Base-by-base conservation (phyloP, 2,888 invertebrate genomes). In the Phytoseiulus persimilis region DNA sequence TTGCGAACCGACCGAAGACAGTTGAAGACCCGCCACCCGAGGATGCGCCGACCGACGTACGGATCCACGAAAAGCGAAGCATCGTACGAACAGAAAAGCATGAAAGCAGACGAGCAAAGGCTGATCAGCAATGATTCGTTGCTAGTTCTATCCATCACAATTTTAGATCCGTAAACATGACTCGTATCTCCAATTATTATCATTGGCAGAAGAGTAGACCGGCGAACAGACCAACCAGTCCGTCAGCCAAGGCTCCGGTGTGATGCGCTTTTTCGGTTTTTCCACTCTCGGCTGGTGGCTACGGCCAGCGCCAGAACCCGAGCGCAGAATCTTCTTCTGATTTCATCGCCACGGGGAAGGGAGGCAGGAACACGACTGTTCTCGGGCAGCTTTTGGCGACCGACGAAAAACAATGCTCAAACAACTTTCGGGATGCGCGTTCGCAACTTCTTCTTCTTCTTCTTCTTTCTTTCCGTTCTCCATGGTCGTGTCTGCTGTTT, bases 61-160 rank as follows among this genome's bases (percentile, higher is more conserved):
- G 18, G 9, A 65, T 18, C 65, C 9, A 65, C 65, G 65, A 23
- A 65, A 65, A 65, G 18, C 65, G 65, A 65, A 65, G 65, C 65
- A 65, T 65, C 65, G 65, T 65, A 65, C 65, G 65, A 23, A 65
- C 65, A 65, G 65, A 65, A 65, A 65, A 65, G 65, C 65, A 65
- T 65, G 65, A 65, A 65, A 65, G 65, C 65, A 65, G 39, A 39
- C 39, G 9, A 39, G 65, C 65, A 23, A 65, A 28, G 65, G 65
- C 65, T 65, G 65, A 65, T 65, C 65, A 65, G 65, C 65, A 65
- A 65, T 65, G 65, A 65, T 65, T 65, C 65, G 65, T 65, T 65
- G 65, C 65, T 65, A 65, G 23, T 65, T 65, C 65, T 65, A 65
- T 65, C 65, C 65, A 65, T 65, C 65, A 65, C 65, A 65, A 65